Evolutionary conservation across 2,797 vertebrate genomes (phyloP), one percentile per base, ranked within the genome.

Genomic region (Paramormyrops hopkinsi): DNA sequence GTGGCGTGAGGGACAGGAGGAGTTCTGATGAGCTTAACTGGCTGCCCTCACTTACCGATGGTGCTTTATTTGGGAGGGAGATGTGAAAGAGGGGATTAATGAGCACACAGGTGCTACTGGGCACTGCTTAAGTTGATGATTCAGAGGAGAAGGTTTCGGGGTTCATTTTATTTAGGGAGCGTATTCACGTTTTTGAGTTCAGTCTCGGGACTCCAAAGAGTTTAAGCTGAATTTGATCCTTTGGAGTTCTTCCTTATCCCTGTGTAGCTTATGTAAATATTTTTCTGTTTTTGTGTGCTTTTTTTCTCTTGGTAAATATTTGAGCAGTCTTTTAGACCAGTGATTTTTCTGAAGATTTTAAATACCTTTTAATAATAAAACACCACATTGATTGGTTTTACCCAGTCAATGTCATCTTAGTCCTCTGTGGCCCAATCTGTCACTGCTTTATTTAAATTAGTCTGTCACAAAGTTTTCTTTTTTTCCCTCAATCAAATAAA

Each of bases 291-390:
- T 51, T 48, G n/a, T 48, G 19, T 22, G 53, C 22, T 59, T 84
- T 48, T 84, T 51, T 25, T 84, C 44, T 29, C 9, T 51, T 51
- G 41, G 44, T 84, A 46, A 48, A 48, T 51, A 48, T 84, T 48
- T 84, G 48, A 84, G 12, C 44, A 46, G 19, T 48, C 19, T 46
- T 29, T 84, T 84, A 12, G n/a, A 50, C 48, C 44, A 51, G 19
- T 46, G 82, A 48, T 84, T 84, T 48, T 51, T 84, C 48, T 29
- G 48, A 84, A 48, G 82, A 84, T 46, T 84, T 25, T 84, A 84
- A 84, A 84, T 84, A 84, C 44, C 82, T 84, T 50, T 84, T 51
- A 79, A 84, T 48, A 48, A 25, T 84, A 84, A 48, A 84, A 50
- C 46, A 50, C 44, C n/a, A n/a, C 44, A 84, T 83, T 83, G 48